These are phyloP conservation scores for Cyphotilapia sp. DNA, from an alignment of 2,113 vertebrate genomes.

Conservation along the genomic window DNA sequence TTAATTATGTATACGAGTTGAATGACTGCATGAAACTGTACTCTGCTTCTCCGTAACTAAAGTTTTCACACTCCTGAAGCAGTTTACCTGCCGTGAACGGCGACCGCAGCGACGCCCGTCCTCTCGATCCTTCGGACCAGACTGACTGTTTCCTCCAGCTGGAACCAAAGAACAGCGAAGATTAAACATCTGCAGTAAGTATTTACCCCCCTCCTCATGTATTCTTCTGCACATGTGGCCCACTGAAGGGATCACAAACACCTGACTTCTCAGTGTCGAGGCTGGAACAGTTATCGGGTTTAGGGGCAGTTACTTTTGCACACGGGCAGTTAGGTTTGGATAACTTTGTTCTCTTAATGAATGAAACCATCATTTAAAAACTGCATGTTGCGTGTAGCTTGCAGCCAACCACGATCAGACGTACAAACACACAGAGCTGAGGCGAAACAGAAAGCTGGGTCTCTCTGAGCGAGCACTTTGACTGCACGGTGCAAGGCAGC, in stretches of 20 bases:
- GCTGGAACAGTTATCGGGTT: neutral
- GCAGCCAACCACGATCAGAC: neutral
- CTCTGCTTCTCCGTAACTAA: fast-evolving
- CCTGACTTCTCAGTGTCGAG: neutral
- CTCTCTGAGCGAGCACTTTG: neutral
- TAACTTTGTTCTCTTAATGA: neutral
- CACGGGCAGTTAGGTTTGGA: neutral
- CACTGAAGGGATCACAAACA: fast-evolving
- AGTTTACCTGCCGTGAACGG: constrained; percentile 90
- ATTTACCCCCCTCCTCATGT: fast-evolving
- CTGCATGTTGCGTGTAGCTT: neutral
- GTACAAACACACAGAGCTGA: neutral
- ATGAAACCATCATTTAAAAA: neutral
- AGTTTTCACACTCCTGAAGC: neutral
- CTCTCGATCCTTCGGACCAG: constrained; percentile 87
- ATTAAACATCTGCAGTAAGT: neutral
- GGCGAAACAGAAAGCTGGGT: neutral
- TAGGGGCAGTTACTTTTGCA: neutral
- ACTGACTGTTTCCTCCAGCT: constrained; percentile 85
- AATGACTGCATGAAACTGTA: neutral
- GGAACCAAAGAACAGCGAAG: neutral
- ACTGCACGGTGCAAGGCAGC: neutral
- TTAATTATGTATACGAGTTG: fast-evolving
- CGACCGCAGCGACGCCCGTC: constrained; percentile 88
- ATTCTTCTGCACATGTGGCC: neutral